Conservation (phyloP, 2,888 invertebrate genomes). For the Cylindroiulus punctatus region DNA sequence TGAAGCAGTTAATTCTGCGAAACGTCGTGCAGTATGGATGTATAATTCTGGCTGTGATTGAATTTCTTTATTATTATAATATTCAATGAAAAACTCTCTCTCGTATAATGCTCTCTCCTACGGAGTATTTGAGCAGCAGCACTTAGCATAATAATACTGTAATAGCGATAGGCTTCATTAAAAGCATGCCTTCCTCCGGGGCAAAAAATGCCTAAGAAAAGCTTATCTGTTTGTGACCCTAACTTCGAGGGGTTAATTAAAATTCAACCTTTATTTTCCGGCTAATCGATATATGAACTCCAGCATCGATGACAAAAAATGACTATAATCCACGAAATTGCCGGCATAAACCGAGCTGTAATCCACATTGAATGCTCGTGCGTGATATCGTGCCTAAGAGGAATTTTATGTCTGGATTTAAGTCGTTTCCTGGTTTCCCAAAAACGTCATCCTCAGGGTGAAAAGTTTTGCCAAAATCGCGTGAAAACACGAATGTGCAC, state of each 20-base stretch:
- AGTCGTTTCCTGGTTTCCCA: background rate
- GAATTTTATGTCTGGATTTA: background rate
- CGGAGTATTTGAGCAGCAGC: no score
- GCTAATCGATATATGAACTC: slow-evolving; percentile 21
- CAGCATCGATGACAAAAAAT: background rate
- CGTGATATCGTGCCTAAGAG: background rate
- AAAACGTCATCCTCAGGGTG: no score
- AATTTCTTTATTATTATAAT: no score
- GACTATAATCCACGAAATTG: slow-evolving; percentile 12
- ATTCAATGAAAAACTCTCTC: no score
- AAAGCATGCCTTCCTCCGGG: background rate
- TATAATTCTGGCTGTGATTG: no score
- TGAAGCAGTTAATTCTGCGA: no score
- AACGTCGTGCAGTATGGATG: no score
- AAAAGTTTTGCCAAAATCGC: no score
- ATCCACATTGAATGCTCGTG: slow-evolving; percentile 6
- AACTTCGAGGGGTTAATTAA: slow-evolving; percentile 35
- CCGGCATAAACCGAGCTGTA: background rate
- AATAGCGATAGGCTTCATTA: slow-evolving; percentile 35
- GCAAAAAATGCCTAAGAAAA: slow-evolving; percentile 4
- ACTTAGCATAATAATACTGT: no score
- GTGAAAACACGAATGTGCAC: no score
- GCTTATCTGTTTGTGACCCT: slow-evolving; percentile 34
- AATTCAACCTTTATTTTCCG: slow-evolving; percentile 13
- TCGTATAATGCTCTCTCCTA: no score